These are phyloP conservation scores for Poicephalus meyeri DNA, from an alignment of 2,113 vertebrate genomes.

Conservation along the genomic window DNA sequence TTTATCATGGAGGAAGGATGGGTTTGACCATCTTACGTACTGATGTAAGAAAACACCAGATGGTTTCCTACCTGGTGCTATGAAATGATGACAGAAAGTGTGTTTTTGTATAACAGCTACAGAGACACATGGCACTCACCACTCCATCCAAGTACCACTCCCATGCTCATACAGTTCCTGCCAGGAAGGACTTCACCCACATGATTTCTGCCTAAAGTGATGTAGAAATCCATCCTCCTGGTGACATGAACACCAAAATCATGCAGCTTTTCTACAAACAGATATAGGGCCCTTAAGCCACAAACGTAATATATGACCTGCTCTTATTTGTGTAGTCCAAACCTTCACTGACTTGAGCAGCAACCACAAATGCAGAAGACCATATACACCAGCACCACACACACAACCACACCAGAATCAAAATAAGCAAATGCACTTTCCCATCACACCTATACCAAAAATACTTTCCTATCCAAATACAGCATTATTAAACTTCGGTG, in stretches of 20 bases:
- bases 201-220: background rate
- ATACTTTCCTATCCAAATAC: background rate
- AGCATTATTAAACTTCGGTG: background rate
- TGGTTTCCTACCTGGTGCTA: background rate
- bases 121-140: background rate
- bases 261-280: background rate
- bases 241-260: background rate
- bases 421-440: background rate
- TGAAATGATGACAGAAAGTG: background rate
- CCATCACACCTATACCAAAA: background rate
- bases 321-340: rapidly evolving
- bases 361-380: background rate
- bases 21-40: background rate
- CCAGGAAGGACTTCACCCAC: background rate
- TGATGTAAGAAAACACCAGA: background rate
- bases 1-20: background rate
- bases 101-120: background rate
- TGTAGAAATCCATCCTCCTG: background rate
- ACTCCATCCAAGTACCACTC: rapidly evolving
- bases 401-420: background rate
- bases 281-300: background rate
- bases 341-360: background rate
- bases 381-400: background rate
- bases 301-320: background rate
- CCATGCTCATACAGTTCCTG: rapidly evolving